Evolutionary conservation across 1,140 invertebrate species (phyloP).

Genomic region (Pogonomyrmex californicus): DNA sequence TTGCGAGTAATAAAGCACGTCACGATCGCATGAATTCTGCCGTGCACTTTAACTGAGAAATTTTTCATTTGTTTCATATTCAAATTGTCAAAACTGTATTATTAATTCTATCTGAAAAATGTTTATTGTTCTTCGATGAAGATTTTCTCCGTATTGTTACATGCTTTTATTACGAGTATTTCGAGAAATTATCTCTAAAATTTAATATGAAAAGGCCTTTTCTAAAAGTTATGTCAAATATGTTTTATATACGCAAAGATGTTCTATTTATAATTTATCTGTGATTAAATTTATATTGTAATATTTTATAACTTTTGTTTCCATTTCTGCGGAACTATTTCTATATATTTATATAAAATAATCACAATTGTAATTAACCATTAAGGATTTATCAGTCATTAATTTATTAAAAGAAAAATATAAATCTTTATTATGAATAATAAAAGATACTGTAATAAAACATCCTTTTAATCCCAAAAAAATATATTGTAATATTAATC

Average conservation of each 20-base stretch:
- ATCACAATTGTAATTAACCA: not conserved
- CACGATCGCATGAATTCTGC: slow-evolving; percentile 29
- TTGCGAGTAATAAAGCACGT: slow-evolving; percentile 48
- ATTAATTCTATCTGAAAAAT: slow-evolving; percentile 37
- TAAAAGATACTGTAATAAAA: not conserved
- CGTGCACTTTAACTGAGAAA: slow-evolving; percentile 25
- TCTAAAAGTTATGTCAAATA: not conserved
- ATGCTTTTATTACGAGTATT: not conserved
- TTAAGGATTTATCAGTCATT: no score
- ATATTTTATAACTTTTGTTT: not conserved
- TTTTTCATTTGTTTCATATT: slow-evolving; percentile 25
- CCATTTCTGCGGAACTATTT: not conserved
- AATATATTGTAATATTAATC: not conserved
- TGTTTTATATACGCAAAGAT: not conserved
- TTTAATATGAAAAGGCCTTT: not conserved
- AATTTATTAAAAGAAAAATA: not conserved
- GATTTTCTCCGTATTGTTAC: not conserved
- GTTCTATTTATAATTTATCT: not conserved
- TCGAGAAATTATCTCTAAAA: slow-evolving; percentile 37
- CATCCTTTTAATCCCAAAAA: no score
- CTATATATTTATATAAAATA: not conserved
- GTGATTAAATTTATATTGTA: not conserved
- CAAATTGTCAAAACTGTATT: slow-evolving; percentile 39
- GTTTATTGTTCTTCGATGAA: slow-evolving; percentile 16
- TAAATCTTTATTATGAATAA: not conserved